Evolutionary conservation across 2,113 vertebrate species (phyloP).

Genomic region (Pygoscelis adeliae): DNA sequence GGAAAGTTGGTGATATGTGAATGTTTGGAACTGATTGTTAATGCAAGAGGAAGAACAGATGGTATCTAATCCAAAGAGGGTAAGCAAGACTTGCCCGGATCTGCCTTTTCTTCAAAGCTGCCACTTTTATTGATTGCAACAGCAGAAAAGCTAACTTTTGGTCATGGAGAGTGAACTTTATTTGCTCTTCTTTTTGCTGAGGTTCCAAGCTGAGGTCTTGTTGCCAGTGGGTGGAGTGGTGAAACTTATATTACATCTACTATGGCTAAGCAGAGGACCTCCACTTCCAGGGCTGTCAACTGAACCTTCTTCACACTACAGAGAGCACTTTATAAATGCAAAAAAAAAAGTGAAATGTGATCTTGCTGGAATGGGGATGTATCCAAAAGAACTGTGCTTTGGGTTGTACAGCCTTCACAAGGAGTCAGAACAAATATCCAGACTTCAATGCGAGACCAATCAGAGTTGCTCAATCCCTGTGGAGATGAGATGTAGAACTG

Average conservation of each 20-base stretch:
- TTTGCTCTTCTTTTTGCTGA: constrained; percentile 26
- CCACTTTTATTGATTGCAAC: not conserved
- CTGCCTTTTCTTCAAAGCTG: not conserved
- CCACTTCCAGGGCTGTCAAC: constrained; percentile 37
- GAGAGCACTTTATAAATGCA: not conserved
- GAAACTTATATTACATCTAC: not conserved
- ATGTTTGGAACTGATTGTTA: not conserved
- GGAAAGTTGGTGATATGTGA: not conserved
- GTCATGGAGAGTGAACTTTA: not conserved
- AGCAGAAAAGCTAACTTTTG: constrained; percentile 7
- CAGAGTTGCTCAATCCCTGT: constrained; percentile 4
- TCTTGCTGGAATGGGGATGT: not conserved
- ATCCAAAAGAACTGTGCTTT: constrained; percentile 7
- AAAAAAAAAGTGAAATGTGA: constrained; percentile 1
- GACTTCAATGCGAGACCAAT: not conserved
- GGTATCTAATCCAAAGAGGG: not conserved
- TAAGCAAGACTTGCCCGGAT: not conserved
- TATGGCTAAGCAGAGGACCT: not conserved
- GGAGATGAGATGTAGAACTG: constrained; percentile 28
- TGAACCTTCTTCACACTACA: constrained; percentile 19
- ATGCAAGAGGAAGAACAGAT: not conserved
- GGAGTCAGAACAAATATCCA: constrained; percentile 60
- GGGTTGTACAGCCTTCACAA: constrained; percentile 23
- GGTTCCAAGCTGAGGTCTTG: not conserved
- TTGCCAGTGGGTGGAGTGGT: constrained; percentile 17